Conservation (phyloP, 2,888 invertebrate species). For the Platycheirus albimanus region DNA sequence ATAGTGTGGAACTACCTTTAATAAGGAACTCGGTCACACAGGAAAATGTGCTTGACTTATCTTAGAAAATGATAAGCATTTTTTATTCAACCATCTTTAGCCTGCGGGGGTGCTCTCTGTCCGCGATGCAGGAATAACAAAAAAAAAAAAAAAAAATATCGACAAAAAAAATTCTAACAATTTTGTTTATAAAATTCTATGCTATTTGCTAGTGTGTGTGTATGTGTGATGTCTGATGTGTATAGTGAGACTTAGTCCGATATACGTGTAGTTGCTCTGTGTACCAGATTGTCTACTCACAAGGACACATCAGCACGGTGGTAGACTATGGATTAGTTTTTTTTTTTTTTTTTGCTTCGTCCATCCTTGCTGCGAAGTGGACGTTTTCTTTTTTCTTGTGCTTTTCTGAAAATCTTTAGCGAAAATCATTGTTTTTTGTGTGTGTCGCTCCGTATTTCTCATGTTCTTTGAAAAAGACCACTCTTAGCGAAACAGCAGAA, state of each 20-base stretch:
- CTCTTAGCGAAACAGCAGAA: constrained; percentile 47
- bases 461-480: constrained; percentile 58
- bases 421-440: constrained; percentile 47
- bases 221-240: constrained; percentile 54
- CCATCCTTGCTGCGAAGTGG: constrained; percentile 36
- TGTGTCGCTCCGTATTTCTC: constrained; percentile 40
- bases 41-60: constrained; percentile 63
- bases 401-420: constrained; percentile 54
- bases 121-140: constrained; percentile 62
- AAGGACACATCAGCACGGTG: constrained; percentile 59
- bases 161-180: constrained; percentile 48
- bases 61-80: constrained; percentile 37
- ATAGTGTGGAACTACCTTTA: too few species aligned
- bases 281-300: constrained; percentile 57
- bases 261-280: constrained; percentile 29
- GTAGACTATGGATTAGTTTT: constrained; percentile 9
- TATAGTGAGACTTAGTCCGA: constrained; percentile 47
- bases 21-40: constrained; percentile 65
- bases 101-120: constrained; percentile 38
- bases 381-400: constrained; percentile 26
- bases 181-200: constrained; percentile 56
- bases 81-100: constrained; percentile 43
- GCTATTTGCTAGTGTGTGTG: constrained; percentile 56
- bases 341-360: constrained; percentile 23
- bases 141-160: too few species aligned